Base-by-base conservation (phyloP, 2,797 vertebrate species). In the Odontamblyopus rebecca region DNA sequence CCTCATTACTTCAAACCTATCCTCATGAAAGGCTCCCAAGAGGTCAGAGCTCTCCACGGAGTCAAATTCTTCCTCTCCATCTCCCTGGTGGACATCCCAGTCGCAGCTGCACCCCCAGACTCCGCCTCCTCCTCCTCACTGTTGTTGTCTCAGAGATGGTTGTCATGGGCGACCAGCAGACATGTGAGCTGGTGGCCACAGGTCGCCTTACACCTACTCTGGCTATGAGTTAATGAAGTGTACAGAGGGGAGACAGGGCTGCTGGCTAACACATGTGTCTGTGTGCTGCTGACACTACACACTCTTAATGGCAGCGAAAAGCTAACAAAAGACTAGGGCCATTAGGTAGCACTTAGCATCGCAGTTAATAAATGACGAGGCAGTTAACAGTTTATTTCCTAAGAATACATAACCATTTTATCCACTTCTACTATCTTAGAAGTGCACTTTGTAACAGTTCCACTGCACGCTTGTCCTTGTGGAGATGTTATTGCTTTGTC, bases 171-270 rank as follows among this genome's bases (percentile, higher is more conserved):
- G 87, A 92, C 88, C 64, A 5, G 78, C 77, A 76, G 83, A 77
- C 75, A 84, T 88, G 67, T 73, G 83, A 80, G 78, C 80, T 59
- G 30, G 70, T 71, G 84, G 77, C 74, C 74, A 44, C 61, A 73
- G 80, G 74, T 85, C 85, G 72, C 82, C 79, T 79, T 79, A 80
- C 80, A 89, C 86, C 80, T 88, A 82, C 83, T 78, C 80, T 70
- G 71, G 68, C 79, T 85, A 79, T 3, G 77, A 83, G 81, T 89
- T 89, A 90, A 91, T 91, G 89, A 91, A 90, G 85, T 89, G 86
- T 80, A 72, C 73, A 74, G 75, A 77, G 77, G 5, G 35, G 23
- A 48, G 82, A 71, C 66, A 71, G 71, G 64, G 72, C 80, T 74
- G 70, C 83, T 80, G 79, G 79, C 74, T 80, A 72, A 70, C 48